Evolutionary conservation across 1,140 invertebrate genomes (phyloP).

Genomic region (Triops longicaudatus): DNA sequence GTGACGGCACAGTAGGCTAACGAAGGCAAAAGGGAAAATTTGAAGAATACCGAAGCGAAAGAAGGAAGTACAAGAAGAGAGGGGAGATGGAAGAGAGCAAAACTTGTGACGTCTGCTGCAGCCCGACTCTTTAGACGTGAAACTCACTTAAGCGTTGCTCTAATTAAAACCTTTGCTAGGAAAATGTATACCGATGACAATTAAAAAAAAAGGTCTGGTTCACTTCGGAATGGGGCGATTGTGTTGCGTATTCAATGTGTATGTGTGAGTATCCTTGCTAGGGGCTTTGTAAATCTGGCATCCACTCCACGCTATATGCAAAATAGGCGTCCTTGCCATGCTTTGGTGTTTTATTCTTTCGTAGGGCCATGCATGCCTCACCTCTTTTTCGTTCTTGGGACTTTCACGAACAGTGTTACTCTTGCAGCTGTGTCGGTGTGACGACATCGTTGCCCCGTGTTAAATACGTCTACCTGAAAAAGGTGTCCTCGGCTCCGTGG

Average conservation of each 20-base stretch:
- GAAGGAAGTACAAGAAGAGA: not conserved
- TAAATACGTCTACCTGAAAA: not conserved
- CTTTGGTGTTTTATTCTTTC: not conserved
- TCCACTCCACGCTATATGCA: not conserved
- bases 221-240: too few relatives aligned
- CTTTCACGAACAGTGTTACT: not conserved
- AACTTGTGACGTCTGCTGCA: not conserved
- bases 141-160: not conserved
- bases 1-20: conserved; percentile 11
- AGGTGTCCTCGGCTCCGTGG: not conserved
- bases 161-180: too few relatives aligned
- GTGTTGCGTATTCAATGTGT: not conserved
- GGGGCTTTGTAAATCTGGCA: not conserved
- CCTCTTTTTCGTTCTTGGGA: not conserved
- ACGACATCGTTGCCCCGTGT: not conserved
- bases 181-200: too few relatives aligned
- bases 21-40: not conserved
- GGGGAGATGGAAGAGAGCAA: not conserved
- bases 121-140: not conserved
- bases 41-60: not conserved
- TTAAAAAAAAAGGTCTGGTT: too few relatives aligned
- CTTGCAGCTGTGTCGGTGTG: not conserved
- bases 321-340: not conserved
- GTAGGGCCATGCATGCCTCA: not conserved
- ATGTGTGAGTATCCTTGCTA: not conserved